Evolutionary conservation across 35 echinoderm and acorn worm genomes (phyloP), one percentile per base, ranked within the genome.

Genomic region (Anneissia japonica): DNA sequence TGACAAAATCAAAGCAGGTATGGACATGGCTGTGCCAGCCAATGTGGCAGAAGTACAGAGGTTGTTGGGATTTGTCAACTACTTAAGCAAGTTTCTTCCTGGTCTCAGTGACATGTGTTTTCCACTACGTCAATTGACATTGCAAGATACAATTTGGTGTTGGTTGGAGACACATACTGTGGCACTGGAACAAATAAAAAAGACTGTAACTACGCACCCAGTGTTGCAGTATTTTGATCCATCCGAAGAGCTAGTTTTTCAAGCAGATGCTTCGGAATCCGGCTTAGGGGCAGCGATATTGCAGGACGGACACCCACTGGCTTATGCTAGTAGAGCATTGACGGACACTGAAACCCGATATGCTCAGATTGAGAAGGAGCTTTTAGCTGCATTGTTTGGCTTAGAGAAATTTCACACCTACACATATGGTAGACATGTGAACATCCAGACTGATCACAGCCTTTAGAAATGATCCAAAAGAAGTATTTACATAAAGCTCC

Each of bases 31-130:
- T 35, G 34, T 33, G 19, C 72, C 56, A 12, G 75, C 28, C 14
- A 39, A 84, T 41, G 39, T 75, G 7, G 17, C 81, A 29, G 81
- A 64, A 28, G 32, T 89, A 26, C 88, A 84, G 35, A 73, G 81
- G 40, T 89, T 89, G 28, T 11, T 84, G 4, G 88, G 64, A 40
- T 35, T 89, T n/a, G 34, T 77, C 0, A 84, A 74, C 4, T 84
- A 84, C 37, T 35, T 95, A 35, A 37, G 72, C n/a, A 87, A 88
- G 41, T 88, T 94, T 43, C 29, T 90, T 16, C 88, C 88, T 32
- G 35, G 43, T 0, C 74, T 91, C 30, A 72, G 37, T 78, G 34
- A 43, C 4, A 40, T 81, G 38, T 56, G 78, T 28, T 76, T 88
- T 28, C 93, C 93, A 29, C 80, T 94, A 14, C 46, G 85, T 85